Percentiles rank a stretch among this genome's conserved stretches.
Conservation (phyloP, 2,797 vertebrate genomes). For the Iguana delicatissima region DNA sequence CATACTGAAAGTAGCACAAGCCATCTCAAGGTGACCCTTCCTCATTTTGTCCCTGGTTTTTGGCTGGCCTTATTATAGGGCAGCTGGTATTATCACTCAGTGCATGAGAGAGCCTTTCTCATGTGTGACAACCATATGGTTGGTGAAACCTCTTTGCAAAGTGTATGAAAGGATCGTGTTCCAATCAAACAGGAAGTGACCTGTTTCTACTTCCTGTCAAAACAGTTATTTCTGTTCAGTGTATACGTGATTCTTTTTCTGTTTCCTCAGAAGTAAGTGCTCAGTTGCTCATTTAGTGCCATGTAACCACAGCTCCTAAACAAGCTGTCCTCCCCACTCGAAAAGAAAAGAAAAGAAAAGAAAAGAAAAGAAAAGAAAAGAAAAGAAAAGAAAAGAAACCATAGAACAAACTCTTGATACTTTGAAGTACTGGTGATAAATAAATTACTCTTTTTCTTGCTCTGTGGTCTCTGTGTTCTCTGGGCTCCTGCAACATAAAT, state of each 20-base stretch:
- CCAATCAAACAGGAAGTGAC: not conserved
- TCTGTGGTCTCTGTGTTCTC: too few relatives aligned
- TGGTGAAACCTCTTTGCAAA: too few relatives aligned
- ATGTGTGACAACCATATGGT: not conserved
- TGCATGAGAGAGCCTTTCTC: not conserved
- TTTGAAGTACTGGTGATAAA: too few relatives aligned
- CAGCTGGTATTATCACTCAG: not conserved
- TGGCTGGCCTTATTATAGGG: not conserved
- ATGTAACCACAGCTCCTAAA: too few relatives aligned
- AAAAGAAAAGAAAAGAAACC: too few relatives aligned
- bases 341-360: too few relatives aligned
- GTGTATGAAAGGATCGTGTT: not conserved
- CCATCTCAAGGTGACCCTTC: not conserved
- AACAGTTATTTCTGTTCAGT: not conserved
- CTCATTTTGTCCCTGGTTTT: not conserved
- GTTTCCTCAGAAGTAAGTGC: not conserved
- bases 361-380: too few relatives aligned
- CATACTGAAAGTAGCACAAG: not conserved
- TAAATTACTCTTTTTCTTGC: too few relatives aligned
- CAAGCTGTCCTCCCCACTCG: too few relatives aligned
- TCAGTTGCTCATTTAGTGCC: too few relatives aligned
- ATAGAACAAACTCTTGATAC: too few relatives aligned
- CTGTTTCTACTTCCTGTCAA: not conserved
- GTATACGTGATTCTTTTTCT: not conserved
- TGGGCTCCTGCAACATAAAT: too few relatives aligned